Base-by-base conservation (phyloP, 92 coral and sea anemone species). In the Micromussa lordhowensis region DNA sequence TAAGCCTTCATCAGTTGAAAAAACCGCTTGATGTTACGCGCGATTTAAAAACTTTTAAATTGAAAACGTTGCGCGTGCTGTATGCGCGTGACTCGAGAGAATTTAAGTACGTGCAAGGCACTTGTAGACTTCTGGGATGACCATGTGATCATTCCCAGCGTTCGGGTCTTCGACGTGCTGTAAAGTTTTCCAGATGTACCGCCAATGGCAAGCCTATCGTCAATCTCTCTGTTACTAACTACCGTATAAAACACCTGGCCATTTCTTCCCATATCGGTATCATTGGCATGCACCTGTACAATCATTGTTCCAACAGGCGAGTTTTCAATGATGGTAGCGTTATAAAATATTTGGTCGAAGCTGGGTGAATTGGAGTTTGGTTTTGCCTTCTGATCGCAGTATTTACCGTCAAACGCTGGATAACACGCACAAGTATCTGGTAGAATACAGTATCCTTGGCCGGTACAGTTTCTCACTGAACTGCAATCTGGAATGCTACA, bases 401-500 rank as follows among this genome's bases (percentile, higher is more conserved):
- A 66, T 54, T 49, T 63, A 11, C 96, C 96, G 57, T 94, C 95
- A 64, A 40, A 94, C 17, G 86, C 88, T 12, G 86, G 88, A 57
- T 92, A 89, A 53, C 96, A 94, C 36, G 83, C 85, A 54, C 96
- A 94, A 21, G 32, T 89, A 59, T 92, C 84, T 0, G 89, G 93
- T 3, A 89, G 91, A 68, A 94, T 32, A 48, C 96, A 94, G 40
- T 68, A 69, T 14, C 96, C 96, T 68, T 94, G 89, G 29, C 58
- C 54, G 22, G 94, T 89, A 44, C 96, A 94, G 72, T 89, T 68
- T 22, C 87, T 92, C 14, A 92, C 88, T 16, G 64, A 79, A 69
- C 83, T 74, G 59, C 96, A 94, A 82, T 94, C 88, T 36, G 94
- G 94, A 44, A 81, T 75, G 76, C 40, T 85, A 49, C 96, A 94